phyloP scores from a whole-genome alignment of 2,888 invertebrate species.

The Synanthedon formicaeformis region DNA sequence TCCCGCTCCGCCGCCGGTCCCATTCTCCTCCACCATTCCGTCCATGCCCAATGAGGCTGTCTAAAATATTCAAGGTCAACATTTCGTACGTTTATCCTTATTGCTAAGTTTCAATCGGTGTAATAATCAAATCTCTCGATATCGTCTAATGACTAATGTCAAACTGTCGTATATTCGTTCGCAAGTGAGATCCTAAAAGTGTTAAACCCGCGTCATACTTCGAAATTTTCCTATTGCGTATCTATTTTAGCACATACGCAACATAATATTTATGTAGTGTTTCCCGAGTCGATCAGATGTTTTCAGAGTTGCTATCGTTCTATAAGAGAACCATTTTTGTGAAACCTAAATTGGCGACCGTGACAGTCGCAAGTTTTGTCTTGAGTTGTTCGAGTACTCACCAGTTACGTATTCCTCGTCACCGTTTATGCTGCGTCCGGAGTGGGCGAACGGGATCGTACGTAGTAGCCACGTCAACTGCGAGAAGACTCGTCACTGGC shows the following conservation, averaged over 20 bases:
- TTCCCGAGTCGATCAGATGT: slow-evolving; percentile 22
- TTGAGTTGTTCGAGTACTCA: slow-evolving; percentile 75
- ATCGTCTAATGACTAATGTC: too few relatives aligned
- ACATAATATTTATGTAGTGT: slow-evolving; percentile 26
- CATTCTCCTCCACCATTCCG: slow-evolving; percentile 94
- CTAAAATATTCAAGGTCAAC: slow-evolving; percentile 73
- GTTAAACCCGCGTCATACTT: slow-evolving; percentile 55
- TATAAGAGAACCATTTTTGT: slow-evolving; percentile 40
- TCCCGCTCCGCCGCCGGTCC: slow-evolving; percentile 60
- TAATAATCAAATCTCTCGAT: slow-evolving; percentile 9
- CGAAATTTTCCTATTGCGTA: slow-evolving; percentile 58
- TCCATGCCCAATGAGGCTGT: slow-evolving; percentile 82
- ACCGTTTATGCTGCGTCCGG: slow-evolving; percentile 93
- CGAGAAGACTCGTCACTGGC: slow-evolving; percentile 87
- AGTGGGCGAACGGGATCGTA: slow-evolving; percentile 93
- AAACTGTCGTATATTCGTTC: slow-evolving; percentile 17
- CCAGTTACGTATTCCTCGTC: slow-evolving; percentile 96
- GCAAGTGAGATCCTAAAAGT: slow-evolving; percentile 36
- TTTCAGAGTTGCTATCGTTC: slow-evolving; percentile 25
- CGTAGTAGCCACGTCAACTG: slow-evolving; percentile 94
- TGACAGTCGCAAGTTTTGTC: slow-evolving; percentile 69
- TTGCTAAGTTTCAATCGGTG: slow-evolving; percentile 7
- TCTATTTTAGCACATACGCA: slow-evolving; percentile 36
- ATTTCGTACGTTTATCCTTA: slow-evolving; percentile 44
- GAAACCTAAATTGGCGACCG: slow-evolving; percentile 56